phyloP scores from a whole-genome alignment of 2,113 vertebrate genomes.

The Ovis canadensis region DNA sequence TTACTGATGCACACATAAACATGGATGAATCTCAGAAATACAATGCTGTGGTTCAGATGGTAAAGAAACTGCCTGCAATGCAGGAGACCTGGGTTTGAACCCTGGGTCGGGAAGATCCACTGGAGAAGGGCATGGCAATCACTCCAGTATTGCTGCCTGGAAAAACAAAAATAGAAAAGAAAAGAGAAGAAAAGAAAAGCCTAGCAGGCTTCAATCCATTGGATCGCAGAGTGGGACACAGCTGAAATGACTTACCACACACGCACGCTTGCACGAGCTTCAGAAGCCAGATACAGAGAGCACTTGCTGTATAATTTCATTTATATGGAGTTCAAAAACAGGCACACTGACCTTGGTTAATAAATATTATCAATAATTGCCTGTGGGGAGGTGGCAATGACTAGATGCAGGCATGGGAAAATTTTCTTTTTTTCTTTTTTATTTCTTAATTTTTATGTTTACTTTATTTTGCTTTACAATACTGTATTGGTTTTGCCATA shows the following conservation, averaged over 20 bases:
- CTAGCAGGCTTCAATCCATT: background rate
- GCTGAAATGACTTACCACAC: background rate
- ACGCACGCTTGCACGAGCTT: accelerated
- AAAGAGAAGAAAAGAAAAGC: background rate
- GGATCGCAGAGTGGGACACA: background rate
- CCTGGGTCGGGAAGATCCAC: background rate
- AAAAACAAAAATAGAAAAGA: background rate
- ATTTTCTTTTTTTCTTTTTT: background rate
- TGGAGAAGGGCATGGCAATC: background rate
- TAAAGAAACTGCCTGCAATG: background rate
- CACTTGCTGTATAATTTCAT: background rate
- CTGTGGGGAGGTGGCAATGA: background rate
- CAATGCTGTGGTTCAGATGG: background rate
- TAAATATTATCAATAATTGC: background rate
- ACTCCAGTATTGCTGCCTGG: background rate
- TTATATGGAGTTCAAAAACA: background rate
- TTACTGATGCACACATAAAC: background rate
- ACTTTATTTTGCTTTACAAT: too few species aligned
- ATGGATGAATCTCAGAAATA: background rate
- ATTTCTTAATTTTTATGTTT: too few species aligned
- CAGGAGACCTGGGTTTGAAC: background rate
- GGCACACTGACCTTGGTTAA: background rate
- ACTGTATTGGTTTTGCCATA: too few species aligned
- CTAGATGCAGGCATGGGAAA: background rate
- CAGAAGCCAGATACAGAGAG: background rate